These are phyloP conservation scores for Antigone vipio DNA, from an alignment of 2,113 vertebrate species.

Conservation along the genomic window DNA sequence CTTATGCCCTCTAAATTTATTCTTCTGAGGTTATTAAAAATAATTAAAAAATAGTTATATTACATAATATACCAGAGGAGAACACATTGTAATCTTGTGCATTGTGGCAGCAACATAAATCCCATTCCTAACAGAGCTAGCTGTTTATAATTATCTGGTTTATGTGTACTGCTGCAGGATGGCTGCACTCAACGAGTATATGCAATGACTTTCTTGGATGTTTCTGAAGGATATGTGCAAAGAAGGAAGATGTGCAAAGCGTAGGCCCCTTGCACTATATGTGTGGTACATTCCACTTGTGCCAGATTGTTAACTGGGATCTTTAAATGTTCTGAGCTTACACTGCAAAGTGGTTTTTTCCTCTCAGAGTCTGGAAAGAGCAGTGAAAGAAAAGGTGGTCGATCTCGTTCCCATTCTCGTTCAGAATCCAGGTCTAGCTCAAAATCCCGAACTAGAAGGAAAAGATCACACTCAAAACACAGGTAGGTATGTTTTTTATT, in stretches of 20 bases:
- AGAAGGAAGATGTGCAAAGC: slow-evolving; percentile 81
- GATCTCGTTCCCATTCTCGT: slow-evolving; percentile 82
- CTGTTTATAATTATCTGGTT: slow-evolving; percentile 84
- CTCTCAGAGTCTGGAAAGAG: slow-evolving; percentile 78
- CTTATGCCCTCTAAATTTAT: slow-evolving; percentile 34
- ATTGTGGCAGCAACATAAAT: slow-evolving; percentile 78
- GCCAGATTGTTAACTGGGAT: slow-evolving; percentile 81
- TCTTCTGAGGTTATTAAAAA: slow-evolving; percentile 18
- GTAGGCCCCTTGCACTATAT: slow-evolving; percentile 80
- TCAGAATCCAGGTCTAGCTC: slow-evolving; percentile 84
- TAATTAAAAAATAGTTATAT: neutral
- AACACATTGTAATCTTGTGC: slow-evolving; percentile 72
- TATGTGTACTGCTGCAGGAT: slow-evolving; percentile 85
- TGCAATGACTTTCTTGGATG: slow-evolving; percentile 84
- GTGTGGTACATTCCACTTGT: slow-evolving; percentile 79
- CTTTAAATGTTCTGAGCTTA: slow-evolving; percentile 83
- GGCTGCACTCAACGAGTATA: slow-evolving; percentile 82
- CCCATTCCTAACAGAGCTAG: slow-evolving; percentile 66
- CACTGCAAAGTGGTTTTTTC: slow-evolving; percentile 83
- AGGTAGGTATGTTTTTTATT: slow-evolving; percentile 73
- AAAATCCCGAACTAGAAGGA: slow-evolving; percentile 82
- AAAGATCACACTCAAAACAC: slow-evolving; percentile 88
- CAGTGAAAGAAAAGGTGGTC: slow-evolving; percentile 77
- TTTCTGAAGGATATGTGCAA: slow-evolving; percentile 84
- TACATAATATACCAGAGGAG: neutral